Conservation (phyloP, 2,113 vertebrate species). For the Hemibagrus wyckioides region DNA sequence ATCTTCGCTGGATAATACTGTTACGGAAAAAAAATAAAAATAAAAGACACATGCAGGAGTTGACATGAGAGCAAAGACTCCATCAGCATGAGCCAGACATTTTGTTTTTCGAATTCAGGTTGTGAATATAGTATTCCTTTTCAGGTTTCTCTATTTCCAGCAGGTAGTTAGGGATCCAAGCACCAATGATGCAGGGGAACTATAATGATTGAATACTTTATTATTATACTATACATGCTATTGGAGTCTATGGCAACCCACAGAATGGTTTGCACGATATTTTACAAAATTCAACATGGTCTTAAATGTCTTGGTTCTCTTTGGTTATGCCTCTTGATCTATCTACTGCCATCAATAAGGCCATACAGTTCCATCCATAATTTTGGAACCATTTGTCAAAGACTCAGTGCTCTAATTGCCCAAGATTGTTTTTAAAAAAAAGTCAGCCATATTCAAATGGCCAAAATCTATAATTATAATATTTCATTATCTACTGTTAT, state of each 20-base stretch:
- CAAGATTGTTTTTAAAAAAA: not conserved
- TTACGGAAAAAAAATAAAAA: not conserved
- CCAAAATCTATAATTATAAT: not conserved
- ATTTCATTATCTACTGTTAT: not conserved
- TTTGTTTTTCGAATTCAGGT: not conserved
- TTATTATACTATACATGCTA: not conserved
- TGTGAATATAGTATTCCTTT: not conserved
- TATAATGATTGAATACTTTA: not conserved
- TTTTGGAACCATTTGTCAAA: not conserved
- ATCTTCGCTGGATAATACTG: slow-evolving; percentile 2
- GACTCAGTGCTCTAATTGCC: not conserved
- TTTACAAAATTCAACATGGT: not conserved
- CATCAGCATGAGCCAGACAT: not conserved
- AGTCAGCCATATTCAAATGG: not conserved
- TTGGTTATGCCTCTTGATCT: not conserved
- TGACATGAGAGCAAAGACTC: not conserved
- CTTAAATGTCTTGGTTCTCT: not conserved
- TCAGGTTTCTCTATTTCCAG: too few relatives aligned
- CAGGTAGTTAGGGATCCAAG: not conserved
- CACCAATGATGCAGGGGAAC: not conserved
- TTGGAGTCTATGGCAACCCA: too few relatives aligned
- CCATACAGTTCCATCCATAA: not conserved
- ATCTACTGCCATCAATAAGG: not conserved
- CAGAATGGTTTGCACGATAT: not conserved
- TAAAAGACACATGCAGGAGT: not conserved